phyloP scores from a whole-genome alignment of 2,888 invertebrate genomes.

The Helobdella robusta region DNA sequence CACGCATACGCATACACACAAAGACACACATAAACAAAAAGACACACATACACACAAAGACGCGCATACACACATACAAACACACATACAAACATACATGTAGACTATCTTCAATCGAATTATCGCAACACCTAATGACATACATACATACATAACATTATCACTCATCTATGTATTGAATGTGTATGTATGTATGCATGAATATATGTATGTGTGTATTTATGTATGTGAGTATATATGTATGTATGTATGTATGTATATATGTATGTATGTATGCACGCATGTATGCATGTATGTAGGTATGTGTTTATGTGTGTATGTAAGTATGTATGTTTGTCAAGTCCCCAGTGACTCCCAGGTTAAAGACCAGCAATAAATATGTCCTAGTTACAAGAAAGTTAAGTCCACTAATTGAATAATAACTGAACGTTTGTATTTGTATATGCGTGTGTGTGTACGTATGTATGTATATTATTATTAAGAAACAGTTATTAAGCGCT shows the following conservation, averaged over 20 bases:
- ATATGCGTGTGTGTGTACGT: too few relatives aligned
- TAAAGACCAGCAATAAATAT: too few relatives aligned
- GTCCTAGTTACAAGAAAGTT: too few relatives aligned
- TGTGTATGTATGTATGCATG: not conserved
- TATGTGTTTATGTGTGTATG: not conserved
- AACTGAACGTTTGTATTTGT: too few relatives aligned
- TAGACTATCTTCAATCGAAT: too few relatives aligned
- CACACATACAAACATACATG: constrained; percentile 11
- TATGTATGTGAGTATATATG: not conserved
- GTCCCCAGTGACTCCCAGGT: too few relatives aligned
- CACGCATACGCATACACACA: constrained; percentile 10
- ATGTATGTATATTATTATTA: too few relatives aligned
- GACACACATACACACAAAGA: constrained; percentile 11
- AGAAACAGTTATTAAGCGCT: too few relatives aligned
- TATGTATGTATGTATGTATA: constrained; percentile 2
- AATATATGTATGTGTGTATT: not conserved
- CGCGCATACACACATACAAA: constrained; percentile 10
- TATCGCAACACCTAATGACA: too few relatives aligned
- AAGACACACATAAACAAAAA: constrained; percentile 6
- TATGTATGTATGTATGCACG: constrained; percentile 3
- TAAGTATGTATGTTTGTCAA: not conserved
- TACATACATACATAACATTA: too few relatives aligned
- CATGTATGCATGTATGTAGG: not conserved
- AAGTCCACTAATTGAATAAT: too few relatives aligned
- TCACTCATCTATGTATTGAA: too few relatives aligned